Conservation (phyloP, 2,888 invertebrate genomes). For the Agonopterix arenella region DNA sequence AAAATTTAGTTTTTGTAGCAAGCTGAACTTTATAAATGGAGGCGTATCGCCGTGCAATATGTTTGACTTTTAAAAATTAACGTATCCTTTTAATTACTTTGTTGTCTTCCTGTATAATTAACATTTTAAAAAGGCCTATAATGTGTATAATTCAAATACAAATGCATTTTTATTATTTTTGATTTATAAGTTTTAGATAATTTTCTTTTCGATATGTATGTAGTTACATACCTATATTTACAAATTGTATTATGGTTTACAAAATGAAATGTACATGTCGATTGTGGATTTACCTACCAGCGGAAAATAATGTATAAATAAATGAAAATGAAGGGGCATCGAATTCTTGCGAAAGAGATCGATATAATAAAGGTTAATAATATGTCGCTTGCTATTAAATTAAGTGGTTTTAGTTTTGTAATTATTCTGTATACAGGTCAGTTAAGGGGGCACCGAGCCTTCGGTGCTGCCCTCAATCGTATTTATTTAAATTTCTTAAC, state of each 20-base stretch:
- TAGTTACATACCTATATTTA: constrained; percentile 19
- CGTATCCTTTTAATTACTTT: constrained; percentile 18
- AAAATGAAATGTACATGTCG: constrained; percentile 21
- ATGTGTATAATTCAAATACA: constrained; percentile 21
- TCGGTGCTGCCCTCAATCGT: too few relatives aligned
- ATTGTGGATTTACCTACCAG: constrained; percentile 13
- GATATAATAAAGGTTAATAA: too few relatives aligned
- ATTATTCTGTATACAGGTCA: too few relatives aligned
- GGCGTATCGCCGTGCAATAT: constrained; percentile 26
- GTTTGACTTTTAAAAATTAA: constrained; percentile 21
- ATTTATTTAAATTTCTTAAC: too few relatives aligned
- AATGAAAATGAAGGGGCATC: too few relatives aligned
- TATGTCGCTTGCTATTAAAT: too few relatives aligned
- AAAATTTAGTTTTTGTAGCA: too few relatives aligned
- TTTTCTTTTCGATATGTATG: constrained; percentile 18
- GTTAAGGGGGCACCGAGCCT: too few relatives aligned
- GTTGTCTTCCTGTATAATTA: constrained; percentile 38
- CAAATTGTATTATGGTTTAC: constrained; percentile 11
- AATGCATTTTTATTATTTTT: constrained; percentile 33
- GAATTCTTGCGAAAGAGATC: too few relatives aligned
- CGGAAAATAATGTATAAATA: not conserved
- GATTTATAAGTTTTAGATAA: constrained; percentile 22
- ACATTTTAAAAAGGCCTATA: constrained; percentile 25
- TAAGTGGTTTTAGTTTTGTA: too few relatives aligned
- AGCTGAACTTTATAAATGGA: too few relatives aligned